Conservation (phyloP, 2,888 invertebrate species). For the Drosophila aldrichi region DNA sequence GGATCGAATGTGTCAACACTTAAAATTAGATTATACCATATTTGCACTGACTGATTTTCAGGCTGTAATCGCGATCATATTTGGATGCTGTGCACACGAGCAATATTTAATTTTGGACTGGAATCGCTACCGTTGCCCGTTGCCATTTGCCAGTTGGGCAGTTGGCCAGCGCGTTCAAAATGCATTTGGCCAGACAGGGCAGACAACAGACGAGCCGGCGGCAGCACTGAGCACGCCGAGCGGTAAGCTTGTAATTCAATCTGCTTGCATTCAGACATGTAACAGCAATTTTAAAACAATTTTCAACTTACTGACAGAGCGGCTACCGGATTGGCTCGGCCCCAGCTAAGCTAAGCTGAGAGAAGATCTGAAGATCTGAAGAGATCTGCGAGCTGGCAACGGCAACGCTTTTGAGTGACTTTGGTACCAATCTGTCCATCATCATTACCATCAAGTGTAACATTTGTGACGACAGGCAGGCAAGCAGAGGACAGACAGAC, state of each 20-base stretch:
- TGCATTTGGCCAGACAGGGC: slow-evolving; percentile 51
- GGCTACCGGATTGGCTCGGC: slow-evolving; percentile 77
- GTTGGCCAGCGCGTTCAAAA: slow-evolving; percentile 45
- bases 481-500: slow-evolving; percentile 59
- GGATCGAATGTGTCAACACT: slow-evolving; percentile 77
- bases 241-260: slow-evolving; percentile 82
- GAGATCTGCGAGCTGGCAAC: slow-evolving; percentile 55
- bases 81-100: slow-evolving; percentile 52
- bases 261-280: slow-evolving; percentile 84
- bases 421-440: slow-evolving; percentile 85
- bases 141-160: slow-evolving; percentile 22
- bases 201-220: neutral
- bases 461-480: slow-evolving; percentile 81
- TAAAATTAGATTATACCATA: slow-evolving; percentile 84
- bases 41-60: slow-evolving; percentile 72
- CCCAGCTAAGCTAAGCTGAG: slow-evolving; percentile 59
- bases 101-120: slow-evolving; percentile 71
- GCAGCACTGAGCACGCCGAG: slow-evolving; percentile 24
- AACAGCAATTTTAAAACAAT: slow-evolving; percentile 85
- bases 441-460: slow-evolving; percentile 84
- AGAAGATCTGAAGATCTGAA: slow-evolving; percentile 23
- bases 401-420: slow-evolving; percentile 80
- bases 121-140: slow-evolving; percentile 41
- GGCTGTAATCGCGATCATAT: slow-evolving; percentile 57
- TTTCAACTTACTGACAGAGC: slow-evolving; percentile 84